phyloP scores from a whole-genome alignment of 2,797 vertebrate genomes.

The Sus cebifrons region DNA sequence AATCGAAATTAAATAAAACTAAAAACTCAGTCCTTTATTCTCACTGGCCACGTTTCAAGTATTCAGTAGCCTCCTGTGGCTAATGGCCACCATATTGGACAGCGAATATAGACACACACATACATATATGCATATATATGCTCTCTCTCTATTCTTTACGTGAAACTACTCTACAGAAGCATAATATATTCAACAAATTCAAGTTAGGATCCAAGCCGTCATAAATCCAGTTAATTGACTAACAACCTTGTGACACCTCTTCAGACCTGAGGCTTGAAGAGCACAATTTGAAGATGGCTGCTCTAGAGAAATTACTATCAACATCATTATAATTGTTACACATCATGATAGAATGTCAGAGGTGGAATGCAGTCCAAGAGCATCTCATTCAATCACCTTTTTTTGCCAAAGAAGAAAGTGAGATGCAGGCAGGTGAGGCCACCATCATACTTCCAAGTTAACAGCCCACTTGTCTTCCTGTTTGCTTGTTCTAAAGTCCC shows the following conservation, averaged over 20 bases:
- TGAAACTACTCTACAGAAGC: not conserved
- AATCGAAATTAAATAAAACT: constrained; percentile 29
- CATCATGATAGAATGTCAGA: constrained; percentile 18
- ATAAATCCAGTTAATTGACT: not conserved
- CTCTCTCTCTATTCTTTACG: not conserved
- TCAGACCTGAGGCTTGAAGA: not conserved
- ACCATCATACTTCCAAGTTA: not conserved
- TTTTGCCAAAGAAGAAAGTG: constrained; percentile 35
- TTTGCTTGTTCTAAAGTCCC: not conserved
- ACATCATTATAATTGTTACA: not conserved
- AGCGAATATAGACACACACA: not conserved
- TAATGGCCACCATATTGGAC: not conserved
- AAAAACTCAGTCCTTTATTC: not conserved
- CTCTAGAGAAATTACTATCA: not conserved
- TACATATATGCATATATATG: not conserved
- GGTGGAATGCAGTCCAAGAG: constrained; percentile 22
- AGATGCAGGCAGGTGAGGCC: not conserved
- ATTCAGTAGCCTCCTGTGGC: not conserved
- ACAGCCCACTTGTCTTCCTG: not conserved
- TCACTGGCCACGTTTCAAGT: not conserved
- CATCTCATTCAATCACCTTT: not conserved
- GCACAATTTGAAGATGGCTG: not conserved
- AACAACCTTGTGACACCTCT: not conserved
- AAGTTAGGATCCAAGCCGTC: not conserved
- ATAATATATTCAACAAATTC: not conserved